These are phyloP conservation scores for Geopemphigus sp. DNA, from an alignment of 1,140 invertebrate genomes.

Conservation along the genomic window DNA sequence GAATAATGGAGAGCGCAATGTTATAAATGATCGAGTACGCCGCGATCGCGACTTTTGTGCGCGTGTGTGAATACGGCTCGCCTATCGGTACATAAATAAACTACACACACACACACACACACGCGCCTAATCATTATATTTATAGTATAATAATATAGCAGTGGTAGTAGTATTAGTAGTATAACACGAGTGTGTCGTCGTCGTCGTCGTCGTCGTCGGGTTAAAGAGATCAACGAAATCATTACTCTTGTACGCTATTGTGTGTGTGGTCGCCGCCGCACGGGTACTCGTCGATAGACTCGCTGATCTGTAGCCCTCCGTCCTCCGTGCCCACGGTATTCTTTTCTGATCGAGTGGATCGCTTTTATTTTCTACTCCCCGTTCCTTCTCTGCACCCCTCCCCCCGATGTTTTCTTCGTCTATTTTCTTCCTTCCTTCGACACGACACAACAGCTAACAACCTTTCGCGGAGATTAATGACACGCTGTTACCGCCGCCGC, in stretches of 20 bases:
- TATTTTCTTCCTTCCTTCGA: not conserved
- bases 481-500: not conserved
- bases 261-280: constrained; percentile 32
- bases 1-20: not conserved
- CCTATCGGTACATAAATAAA: not conserved
- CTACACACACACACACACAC: no score
- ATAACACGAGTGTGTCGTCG: constrained; percentile 15
- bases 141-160: not conserved
- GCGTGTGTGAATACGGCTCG: not conserved
- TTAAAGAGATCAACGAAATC: constrained; percentile 38
- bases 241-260: not conserved
- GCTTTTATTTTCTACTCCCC: constrained; percentile 10
- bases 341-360: constrained; percentile 16
- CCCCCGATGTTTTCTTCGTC: not conserved
- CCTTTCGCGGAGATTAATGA: constrained; percentile 33
- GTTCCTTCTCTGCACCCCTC: not conserved
- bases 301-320: not conserved
- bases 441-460: constrained; percentile 30
- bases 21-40: constrained; percentile 15
- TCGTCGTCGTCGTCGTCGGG: no score
- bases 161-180: not conserved
- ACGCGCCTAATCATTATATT: not conserved
- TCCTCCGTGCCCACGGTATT: no score
- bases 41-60: constrained; percentile 20
- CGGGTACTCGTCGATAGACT: constrained; percentile 13